Evolutionary conservation across 1,140 invertebrate species (phyloP), one percentile per base, ranked within the genome.

Genomic region (Zaprionus camerounensis): DNA sequence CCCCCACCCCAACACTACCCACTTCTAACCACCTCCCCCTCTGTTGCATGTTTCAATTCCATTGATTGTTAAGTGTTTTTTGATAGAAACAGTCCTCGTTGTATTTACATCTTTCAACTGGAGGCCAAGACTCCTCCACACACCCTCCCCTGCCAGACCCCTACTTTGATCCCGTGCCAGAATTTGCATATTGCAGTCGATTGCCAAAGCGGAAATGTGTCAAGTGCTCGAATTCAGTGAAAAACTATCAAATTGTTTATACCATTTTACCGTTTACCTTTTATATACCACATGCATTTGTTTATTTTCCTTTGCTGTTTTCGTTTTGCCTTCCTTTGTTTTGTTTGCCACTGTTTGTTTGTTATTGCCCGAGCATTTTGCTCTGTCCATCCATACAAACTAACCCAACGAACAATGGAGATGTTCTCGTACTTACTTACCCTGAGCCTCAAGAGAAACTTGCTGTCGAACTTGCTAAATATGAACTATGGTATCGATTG

Each of bases 131-230:
- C 44, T 44, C n/a, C 6, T 2, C 41, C 15, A n/a, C 38, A 6
- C 34, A 2, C 9, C 31, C 31, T 9, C 9, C 28, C 31, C 62
- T n/a, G 31, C 15, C n/a, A 34, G 59, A 41, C 15, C 11, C 28
- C 28, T 2, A 7, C 70, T 67, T 41, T 67, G 70, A 59, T 59
- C 55, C 67, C n/a, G 13, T 67, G 70, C 63, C 70, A 66, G 36
- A 28, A 72, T 38, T 57, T 66, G 28, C 61, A 71, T 34, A 58
- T 22, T 53, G 13, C 55, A 66, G 15, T 26, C 46, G 38, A 28
- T 64, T 79, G 80, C 71, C 80, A 82, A 79, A 64, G 55, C 58
- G 57, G 59, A 69, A 84, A 84, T 84, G 64, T 83, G 72, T 83
- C 72, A 80, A 76, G 68, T 69, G 51, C 68, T 41, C 76, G 53